phyloP scores from a whole-genome alignment of 2,888 invertebrate species.

The Penaeus monodon region DNA sequence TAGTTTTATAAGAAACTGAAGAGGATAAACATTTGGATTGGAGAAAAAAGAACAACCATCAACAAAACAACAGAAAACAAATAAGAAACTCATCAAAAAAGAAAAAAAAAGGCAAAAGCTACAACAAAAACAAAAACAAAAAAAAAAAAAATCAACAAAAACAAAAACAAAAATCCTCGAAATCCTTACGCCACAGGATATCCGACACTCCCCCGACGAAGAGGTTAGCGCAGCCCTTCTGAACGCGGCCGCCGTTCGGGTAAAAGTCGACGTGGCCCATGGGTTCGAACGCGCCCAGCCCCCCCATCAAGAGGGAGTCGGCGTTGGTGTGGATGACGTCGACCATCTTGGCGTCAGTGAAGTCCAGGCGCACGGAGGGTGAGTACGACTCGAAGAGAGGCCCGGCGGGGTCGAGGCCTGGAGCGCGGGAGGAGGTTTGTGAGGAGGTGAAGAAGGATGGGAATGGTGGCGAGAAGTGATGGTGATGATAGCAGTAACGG shows the following conservation, averaged over 20 bases:
- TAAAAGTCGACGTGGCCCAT: conserved; percentile 94
- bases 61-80: no score
- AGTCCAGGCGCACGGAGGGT: conserved; percentile 85
- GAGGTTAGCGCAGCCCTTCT: conserved; percentile 91
- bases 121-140: background rate
- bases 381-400: conserved; percentile 93
- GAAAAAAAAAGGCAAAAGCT: no score
- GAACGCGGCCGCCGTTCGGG: conserved; percentile 91
- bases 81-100: no score
- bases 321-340: conserved; percentile 95
- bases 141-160: background rate
- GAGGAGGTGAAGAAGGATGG: background rate
- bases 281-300: conserved; percentile 89
- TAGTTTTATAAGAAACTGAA: no score
- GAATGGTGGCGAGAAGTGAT: no score
- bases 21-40: no score
- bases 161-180: background rate
- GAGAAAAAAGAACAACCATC: no score
- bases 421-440: conserved; percentile 58
- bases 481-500: no score
- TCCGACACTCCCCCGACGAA: conserved; percentile 92
- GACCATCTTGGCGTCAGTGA: conserved; percentile 87
- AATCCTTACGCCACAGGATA: conserved; percentile 83
- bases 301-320: conserved; percentile 90
- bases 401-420: conserved; percentile 90